phyloP scores from a whole-genome alignment of 1,140 invertebrate species.

The Aphaenogaster floridana region DNA sequence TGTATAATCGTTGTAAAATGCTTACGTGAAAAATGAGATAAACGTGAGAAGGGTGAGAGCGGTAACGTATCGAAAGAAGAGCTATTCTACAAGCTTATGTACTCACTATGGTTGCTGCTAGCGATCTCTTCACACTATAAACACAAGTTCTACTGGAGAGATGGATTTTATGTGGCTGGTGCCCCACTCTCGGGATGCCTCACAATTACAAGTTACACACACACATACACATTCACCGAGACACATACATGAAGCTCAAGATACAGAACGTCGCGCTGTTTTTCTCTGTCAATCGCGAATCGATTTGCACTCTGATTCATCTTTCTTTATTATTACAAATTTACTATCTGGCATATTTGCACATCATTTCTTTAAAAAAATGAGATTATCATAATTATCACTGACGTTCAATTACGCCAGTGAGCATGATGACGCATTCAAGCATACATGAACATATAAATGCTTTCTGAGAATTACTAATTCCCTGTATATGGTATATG shows the following conservation, averaged over 20 bases:
- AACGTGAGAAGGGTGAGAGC: not conserved
- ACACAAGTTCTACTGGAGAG: constrained; percentile 66
- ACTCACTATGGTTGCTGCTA: constrained; percentile 71
- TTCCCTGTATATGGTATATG: not conserved
- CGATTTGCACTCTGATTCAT: constrained; percentile 26
- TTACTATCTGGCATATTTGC: not conserved
- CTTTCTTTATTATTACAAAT: constrained; percentile 12
- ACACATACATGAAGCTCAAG: not conserved
- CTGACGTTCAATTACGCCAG: constrained; percentile 15
- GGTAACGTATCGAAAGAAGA: not conserved
- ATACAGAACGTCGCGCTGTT: constrained; percentile 14
- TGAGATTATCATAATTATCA: not conserved
- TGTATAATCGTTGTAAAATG: not conserved
- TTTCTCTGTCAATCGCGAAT: constrained; percentile 37
- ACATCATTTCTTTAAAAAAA: constrained; percentile 33
- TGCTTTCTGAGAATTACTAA: constrained; percentile 60
- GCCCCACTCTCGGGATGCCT: constrained; percentile 64
- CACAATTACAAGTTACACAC: constrained; percentile 66
- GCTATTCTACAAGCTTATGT: constrained; percentile 7
- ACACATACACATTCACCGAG: not conserved
- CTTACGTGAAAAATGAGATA: not conserved
- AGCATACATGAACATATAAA: not conserved
- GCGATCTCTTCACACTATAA: constrained; percentile 71
- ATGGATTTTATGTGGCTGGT: constrained; percentile 72
- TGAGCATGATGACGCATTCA: constrained; percentile 63